Percentiles rank a stretch among this genome's conserved stretches.
Conservation (phyloP, 2,797 vertebrate species). For the Prunella strophiata region DNA sequence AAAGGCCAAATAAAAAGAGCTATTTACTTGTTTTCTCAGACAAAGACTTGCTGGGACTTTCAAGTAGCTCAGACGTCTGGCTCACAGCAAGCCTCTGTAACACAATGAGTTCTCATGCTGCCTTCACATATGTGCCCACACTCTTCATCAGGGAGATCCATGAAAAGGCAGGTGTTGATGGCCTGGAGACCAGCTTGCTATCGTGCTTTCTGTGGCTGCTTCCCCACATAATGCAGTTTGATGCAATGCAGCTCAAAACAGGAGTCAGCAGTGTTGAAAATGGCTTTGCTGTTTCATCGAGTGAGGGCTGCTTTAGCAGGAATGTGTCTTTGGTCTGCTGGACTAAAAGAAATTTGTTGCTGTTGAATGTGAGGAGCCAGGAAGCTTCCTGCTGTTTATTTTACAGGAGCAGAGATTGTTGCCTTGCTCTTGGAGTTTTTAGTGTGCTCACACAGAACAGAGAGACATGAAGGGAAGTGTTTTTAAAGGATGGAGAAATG, state of each 20-base stretch:
- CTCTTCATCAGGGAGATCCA: background rate
- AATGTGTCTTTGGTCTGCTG: background rate
- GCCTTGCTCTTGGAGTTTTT: background rate
- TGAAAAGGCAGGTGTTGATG: background rate
- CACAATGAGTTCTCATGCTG: background rate
- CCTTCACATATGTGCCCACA: background rate
- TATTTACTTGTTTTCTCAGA: slow-evolving; percentile 59
- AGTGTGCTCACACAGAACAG: background rate
- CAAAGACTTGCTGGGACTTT: slow-evolving; percentile 48
- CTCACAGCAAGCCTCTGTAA: background rate
- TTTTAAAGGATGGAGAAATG: background rate
- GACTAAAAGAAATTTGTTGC: background rate
- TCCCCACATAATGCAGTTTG: background rate
- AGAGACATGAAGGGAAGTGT: background rate
- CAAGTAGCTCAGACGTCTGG: slow-evolving; percentile 17
- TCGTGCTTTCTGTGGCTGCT: background rate
- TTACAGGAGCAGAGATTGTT: background rate
- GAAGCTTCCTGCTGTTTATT: background rate
- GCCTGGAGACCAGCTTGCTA: background rate
- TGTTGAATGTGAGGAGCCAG: background rate
- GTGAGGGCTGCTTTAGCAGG: background rate
- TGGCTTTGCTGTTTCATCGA: background rate
- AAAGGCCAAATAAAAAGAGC: slow-evolving; percentile 51
- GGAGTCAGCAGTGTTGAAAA: background rate
- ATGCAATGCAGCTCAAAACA: background rate